Evolutionary conservation across 2,888 invertebrate genomes (phyloP).

Genomic region (Volucella zonaria): DNA sequence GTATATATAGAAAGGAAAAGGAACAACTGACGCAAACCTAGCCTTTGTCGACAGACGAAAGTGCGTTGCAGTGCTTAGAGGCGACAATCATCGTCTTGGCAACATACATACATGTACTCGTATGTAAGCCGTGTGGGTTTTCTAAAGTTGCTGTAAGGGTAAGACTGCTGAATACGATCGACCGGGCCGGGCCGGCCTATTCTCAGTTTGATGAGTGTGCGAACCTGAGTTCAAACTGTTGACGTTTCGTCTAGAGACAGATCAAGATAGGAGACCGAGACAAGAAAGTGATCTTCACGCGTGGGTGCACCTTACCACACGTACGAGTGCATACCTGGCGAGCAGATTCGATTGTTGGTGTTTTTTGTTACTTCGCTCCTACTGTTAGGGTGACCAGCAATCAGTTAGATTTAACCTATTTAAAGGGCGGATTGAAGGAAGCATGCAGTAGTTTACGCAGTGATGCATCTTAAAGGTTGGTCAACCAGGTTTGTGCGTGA

Average conservation of each 20-base stretch:
- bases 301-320: conserved; percentile 58
- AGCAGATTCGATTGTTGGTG: conserved; percentile 46
- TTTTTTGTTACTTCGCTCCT: conserved; percentile 21
- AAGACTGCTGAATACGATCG: conserved; percentile 25
- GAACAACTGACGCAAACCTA: conserved; percentile 37
- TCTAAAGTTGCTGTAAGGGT: conserved; percentile 17
- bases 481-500: conserved; percentile 71
- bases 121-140: conserved; percentile 13
- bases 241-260: conserved; percentile 34
- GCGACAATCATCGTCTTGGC: conserved; percentile 47
- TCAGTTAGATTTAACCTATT: conserved; percentile 64
- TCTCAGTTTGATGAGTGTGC: conserved; percentile 61
- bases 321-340: conserved; percentile 29
- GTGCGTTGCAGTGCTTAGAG: conserved; percentile 19
- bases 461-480: conserved; percentile 72
- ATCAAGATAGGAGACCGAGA: conserved; percentile 31
- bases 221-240: conserved; percentile 55
- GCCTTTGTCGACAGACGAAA: conserved; percentile 35
- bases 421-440: conserved; percentile 29
- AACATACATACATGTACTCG: conserved; percentile 21
- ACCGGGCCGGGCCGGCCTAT: conserved; percentile 30
- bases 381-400: conserved; percentile 50
- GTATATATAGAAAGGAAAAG: conserved; percentile 40
- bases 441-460: conserved; percentile 52
- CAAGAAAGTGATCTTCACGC: conserved; percentile 66